Percentiles rank a stretch among this genome's conserved stretches.
Evolutionary conservation across 2,888 invertebrate genomes (phyloP).

Genomic region (Macaria liturata): DNA sequence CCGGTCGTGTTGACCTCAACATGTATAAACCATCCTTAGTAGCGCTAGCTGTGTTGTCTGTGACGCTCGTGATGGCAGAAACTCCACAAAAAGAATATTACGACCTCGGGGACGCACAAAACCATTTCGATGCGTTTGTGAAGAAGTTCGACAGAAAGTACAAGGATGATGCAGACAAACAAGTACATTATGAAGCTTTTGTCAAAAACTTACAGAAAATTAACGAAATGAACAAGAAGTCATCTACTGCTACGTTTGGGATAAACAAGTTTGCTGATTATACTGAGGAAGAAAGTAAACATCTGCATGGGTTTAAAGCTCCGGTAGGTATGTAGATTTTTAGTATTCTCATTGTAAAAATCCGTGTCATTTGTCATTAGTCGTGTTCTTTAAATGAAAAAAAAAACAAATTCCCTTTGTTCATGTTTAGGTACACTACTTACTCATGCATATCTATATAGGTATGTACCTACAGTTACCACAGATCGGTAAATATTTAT

Average conservation of each 20-base stretch:
- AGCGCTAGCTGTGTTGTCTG: neutral
- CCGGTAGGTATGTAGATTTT: neutral
- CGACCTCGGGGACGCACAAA: neutral
- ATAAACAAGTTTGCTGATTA: slow-evolving; percentile 55
- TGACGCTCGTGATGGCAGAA: neutral
- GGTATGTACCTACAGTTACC: too few species aligned
- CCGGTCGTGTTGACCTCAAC: too few species aligned
- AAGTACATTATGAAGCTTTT: neutral
- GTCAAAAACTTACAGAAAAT: neutral
- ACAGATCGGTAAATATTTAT: too few species aligned
- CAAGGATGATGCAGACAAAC: neutral
- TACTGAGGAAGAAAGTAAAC: slow-evolving; percentile 40
- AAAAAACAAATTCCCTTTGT: too few species aligned
- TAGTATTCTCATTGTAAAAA: too few species aligned
- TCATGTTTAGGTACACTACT: too few species aligned
- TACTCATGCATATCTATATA: too few species aligned
- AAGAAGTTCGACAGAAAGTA: neutral
- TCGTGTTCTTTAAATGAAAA: too few species aligned
- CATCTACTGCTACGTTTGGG: slow-evolving; percentile 31
- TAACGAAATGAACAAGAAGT: neutral
- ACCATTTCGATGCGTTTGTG: neutral
- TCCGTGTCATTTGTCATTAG: too few species aligned
- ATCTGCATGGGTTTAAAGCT: slow-evolving; percentile 32
- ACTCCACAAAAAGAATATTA: neutral
- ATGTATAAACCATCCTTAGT: slow-evolving; percentile 1